These are phyloP conservation scores for Solenopsis invicta DNA, from an alignment of 1,140 invertebrate species.

Conservation along the genomic window DNA sequence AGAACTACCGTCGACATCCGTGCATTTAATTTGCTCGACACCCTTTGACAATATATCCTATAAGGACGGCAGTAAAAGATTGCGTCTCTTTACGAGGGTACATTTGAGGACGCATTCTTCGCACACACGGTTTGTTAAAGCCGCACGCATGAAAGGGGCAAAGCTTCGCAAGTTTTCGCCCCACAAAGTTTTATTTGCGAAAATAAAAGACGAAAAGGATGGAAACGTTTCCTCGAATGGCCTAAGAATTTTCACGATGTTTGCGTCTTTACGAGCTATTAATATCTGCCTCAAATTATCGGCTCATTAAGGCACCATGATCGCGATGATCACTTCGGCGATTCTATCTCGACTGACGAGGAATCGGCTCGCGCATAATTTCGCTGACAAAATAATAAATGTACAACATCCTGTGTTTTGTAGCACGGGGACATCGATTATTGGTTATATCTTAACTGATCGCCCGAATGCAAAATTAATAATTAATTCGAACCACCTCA, in stretches of 20 bases:
- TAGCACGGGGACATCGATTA: neutral
- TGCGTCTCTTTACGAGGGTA: slow-evolving; percentile 13
- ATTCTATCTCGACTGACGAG: slow-evolving; percentile 36
- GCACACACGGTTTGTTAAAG: slow-evolving; percentile 65
- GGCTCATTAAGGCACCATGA: slow-evolving; percentile 8
- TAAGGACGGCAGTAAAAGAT: slow-evolving; percentile 23
- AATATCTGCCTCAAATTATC: slow-evolving; percentile 55
- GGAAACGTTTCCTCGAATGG: slow-evolving; percentile 20
- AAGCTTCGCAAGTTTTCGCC: slow-evolving; percentile 5
- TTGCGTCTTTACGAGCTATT: slow-evolving; percentile 29
- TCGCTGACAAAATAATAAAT: slow-evolving; percentile 47
- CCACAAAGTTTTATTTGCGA: slow-evolving; percentile 19
- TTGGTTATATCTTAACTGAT: slow-evolving; percentile 30
- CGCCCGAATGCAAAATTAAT: neutral
- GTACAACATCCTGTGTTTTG: neutral
- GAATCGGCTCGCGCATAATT: slow-evolving; percentile 23
- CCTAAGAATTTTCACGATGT: slow-evolving; percentile 11
- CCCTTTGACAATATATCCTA: too few relatives aligned
- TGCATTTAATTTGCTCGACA: too few relatives aligned
- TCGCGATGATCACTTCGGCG: slow-evolving; percentile 28
- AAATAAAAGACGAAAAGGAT: neutral
- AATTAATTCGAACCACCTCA: neutral
- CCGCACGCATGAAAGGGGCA: slow-evolving; percentile 28
- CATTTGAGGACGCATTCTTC: slow-evolving; percentile 34
- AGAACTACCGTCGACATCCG: too few relatives aligned